A percentile compares a stretch with the other conserved stretches of the same genome.
phyloP scores from a whole-genome alignment of 1,140 invertebrate species.

The Cotesia vestalis region DNA sequence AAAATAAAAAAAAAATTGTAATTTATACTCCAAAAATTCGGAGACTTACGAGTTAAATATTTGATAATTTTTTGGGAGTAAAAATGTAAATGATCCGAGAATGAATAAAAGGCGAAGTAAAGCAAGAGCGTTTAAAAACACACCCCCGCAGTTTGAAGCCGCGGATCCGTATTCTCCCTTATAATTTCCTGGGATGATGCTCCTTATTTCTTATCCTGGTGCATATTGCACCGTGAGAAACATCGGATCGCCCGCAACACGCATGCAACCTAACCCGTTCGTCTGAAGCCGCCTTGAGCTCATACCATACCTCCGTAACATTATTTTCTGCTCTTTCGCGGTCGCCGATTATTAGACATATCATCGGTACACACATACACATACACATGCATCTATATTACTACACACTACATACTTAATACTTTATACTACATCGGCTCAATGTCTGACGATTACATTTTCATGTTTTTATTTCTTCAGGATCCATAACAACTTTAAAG shows the following conservation, averaged over 20 bases:
- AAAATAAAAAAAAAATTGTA: too few species aligned
- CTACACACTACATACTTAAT: too few species aligned
- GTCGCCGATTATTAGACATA: conserved; percentile 49
- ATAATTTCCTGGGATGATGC: conserved; percentile 59
- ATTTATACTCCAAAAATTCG: too few species aligned
- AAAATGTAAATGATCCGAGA: too few species aligned
- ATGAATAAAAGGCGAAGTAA: too few species aligned
- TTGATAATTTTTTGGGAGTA: conserved; percentile 17
- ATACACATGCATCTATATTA: too few species aligned
- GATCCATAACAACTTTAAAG: too few species aligned
- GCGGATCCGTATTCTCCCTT: conserved; percentile 60
- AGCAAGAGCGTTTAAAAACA: conserved; percentile 16
- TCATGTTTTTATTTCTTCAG: too few species aligned
- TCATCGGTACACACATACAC: conserved; percentile 40
- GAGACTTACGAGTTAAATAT: neutral
- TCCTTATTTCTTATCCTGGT: too few species aligned
- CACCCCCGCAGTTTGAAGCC: conserved; percentile 50
- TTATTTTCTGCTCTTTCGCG: conserved; percentile 40
- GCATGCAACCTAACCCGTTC: conserved; percentile 46
- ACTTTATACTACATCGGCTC: too few species aligned
- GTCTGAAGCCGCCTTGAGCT: conserved; percentile 34
- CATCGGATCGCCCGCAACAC: conserved; percentile 55
- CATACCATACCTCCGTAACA: neutral
- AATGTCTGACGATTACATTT: too few species aligned
- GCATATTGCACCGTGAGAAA: conserved; percentile 63